Percentiles rank a stretch among this genome's conserved stretches.
These are phyloP conservation scores for Elysia crispata DNA, from an alignment of 2,888 invertebrate species.

Conservation along the genomic window DNA sequence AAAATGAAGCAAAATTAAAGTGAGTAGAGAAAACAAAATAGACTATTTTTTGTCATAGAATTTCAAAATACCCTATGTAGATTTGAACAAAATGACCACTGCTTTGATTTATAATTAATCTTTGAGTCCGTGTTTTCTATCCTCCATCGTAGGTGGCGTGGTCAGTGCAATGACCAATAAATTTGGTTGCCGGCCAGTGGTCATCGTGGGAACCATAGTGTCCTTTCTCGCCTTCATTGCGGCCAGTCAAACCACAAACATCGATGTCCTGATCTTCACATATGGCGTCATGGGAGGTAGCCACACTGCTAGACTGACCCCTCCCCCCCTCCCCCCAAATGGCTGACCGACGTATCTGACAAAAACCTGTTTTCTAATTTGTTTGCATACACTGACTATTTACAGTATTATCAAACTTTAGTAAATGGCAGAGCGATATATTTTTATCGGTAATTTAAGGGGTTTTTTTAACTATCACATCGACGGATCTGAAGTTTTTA, in stretches of 20 bases:
- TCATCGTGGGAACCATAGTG: conserved; percentile 89
- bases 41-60: background rate
- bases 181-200: conserved; percentile 93
- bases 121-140: background rate
- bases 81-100: background rate
- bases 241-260: conserved; percentile 87
- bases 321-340: too few species aligned
- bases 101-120: background rate
- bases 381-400: too few species aligned
- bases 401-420: too few species aligned
- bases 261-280: conserved; percentile 88
- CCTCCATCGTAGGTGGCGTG: conserved; percentile 86
- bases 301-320: too few species aligned
- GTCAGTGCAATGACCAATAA: conserved; percentile 95
- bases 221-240: conserved; percentile 85
- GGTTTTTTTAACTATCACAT: too few species aligned
- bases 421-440: too few species aligned
- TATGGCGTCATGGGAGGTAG: conserved; percentile 92
- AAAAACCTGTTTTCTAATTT: too few species aligned
- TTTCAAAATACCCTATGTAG: background rate
- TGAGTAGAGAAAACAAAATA: too few species aligned
- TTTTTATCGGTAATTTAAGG: too few species aligned
- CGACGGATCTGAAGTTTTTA: too few species aligned
- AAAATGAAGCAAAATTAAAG: too few species aligned
- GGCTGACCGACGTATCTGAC: too few species aligned